Percentiles rank a stretch among this genome's conserved stretches.
Evolutionary conservation across 2,797 vertebrate species (phyloP).

Genomic region (Naso thynnoides): DNA sequence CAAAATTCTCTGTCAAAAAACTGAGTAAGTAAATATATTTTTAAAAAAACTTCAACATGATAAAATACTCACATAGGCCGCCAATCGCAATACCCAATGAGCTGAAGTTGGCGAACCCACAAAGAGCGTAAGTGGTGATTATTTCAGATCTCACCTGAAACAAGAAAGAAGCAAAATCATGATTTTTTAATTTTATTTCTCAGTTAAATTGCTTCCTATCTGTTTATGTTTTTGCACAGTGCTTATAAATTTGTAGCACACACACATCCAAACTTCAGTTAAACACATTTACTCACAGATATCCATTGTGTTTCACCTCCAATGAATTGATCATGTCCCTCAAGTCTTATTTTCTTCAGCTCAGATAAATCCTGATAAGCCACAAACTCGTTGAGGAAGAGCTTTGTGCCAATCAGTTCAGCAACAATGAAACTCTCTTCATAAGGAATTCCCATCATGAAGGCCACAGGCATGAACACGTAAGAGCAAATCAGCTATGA

Average conservation of each 20-base stretch:
- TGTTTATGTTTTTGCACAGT: background rate
- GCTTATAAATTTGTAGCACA: background rate
- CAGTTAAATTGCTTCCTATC: background rate
- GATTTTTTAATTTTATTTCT: background rate
- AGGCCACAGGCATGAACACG: conserved; percentile 93
- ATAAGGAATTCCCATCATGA: conserved; percentile 93
- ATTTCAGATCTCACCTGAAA: conserved; percentile 91
- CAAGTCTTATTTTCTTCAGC: conserved; percentile 86
- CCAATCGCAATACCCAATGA: conserved; percentile 95
- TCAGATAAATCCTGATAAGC: conserved; percentile 89
- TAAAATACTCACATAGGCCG: conserved; percentile 90
- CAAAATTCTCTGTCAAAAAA: conserved; percentile 24
- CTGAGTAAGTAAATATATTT: too few species aligned
- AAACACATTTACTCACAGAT: conserved; percentile 83
- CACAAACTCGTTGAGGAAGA: conserved; percentile 97
- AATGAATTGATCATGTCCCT: conserved; percentile 80
- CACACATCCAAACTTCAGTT: background rate
- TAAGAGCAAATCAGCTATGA: conserved; percentile 95
- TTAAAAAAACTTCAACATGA: background rate
- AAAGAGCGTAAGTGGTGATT: conserved; percentile 93
- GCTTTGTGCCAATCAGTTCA: conserved; percentile 92
- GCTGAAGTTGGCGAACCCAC: conserved; percentile 96
- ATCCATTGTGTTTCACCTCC: conserved; percentile 85
- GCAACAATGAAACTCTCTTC: conserved; percentile 89
- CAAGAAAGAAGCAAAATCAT: background rate